Base-by-base conservation (phyloP, 23 tunicate species). In the Trididemnum nubilum region DNA sequence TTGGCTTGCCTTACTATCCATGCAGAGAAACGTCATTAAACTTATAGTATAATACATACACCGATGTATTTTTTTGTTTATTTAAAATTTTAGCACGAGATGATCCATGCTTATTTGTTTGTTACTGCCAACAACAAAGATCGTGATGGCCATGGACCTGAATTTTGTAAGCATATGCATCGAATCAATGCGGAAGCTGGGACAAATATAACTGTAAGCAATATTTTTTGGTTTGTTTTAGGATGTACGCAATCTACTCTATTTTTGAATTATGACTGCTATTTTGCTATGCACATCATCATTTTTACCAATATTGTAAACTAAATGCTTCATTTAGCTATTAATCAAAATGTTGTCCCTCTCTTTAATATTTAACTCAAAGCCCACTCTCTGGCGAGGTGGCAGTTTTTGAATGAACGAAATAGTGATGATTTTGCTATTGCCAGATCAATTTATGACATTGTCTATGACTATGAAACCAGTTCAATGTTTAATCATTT, bases 51-150 rank as follows among this genome's bases (percentile, higher is more conserved):
- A n/a, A n/a, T n/a, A n/a, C n/a, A n/a, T n/a, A n/a, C n/a, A n/a
- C n/a, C n/a, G n/a, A n/a, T n/a, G n/a, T 44, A 44, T 44, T 7
- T 44, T 44, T 44, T 15, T 44, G 54, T 15, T 7, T 44, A 7
- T 44, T 9, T 28, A 69, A 28, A 28, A 9, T 69, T 69, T 0
- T 73, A 93, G 92, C 99, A 95, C 65, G 99, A 95, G 59, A 95
- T 95, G 99, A 95, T 95, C 24, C 99, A 95, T 50, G 99, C 99
- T 12, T 90, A 77, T 35, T 76, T 95, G n/a, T 95, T 95, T 78
- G 96, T 95, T 31, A 95, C 99, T 34, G 84, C 82, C 49, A 90
- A 95, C 72, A 86, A 95, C 86, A 82, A 60, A 67, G 99, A 95
- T 73, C 84, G 82, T 21, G 99, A 95, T 66, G 99, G 92, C 2